Evolutionary conservation across 2,113 vertebrate species (phyloP).

Genomic region (Nerophis ophidion): DNA sequence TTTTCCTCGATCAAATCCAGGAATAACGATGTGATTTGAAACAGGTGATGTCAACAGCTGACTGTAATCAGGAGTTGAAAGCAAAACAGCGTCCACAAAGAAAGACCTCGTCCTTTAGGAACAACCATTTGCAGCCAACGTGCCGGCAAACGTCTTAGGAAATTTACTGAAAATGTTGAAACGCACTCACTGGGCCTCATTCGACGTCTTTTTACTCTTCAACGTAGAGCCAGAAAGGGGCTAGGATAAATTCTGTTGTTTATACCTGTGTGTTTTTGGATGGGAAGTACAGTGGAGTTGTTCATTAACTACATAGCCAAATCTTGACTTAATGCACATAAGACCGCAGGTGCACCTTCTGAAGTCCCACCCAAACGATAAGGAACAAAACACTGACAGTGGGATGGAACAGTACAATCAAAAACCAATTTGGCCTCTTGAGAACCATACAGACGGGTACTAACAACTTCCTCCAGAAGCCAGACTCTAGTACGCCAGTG

Average conservation of each 20-base stretch:
- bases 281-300: neutral
- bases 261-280: neutral
- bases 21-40: neutral
- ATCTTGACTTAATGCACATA: neutral
- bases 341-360: neutral
- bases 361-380: neutral
- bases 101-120: neutral
- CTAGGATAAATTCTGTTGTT: neutral
- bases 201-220: neutral
- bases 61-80: too few species aligned
- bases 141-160: neutral
- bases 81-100: too few species aligned
- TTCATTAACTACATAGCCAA: neutral
- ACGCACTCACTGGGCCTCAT: neutral
- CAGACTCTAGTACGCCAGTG: neutral
- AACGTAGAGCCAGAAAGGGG: neutral
- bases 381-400: neutral
- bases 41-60: too few species aligned
- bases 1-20: neutral
- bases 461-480: too few species aligned
- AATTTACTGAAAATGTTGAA: neutral
- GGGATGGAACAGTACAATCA: neutral
- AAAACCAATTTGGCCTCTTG: too few species aligned
- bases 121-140: neutral
- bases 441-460: too few species aligned